Percentiles rank a stretch among this genome's conserved stretches.
Evolutionary conservation across 2,113 vertebrate genomes (phyloP).

Genomic region (Zeus faber): DNA sequence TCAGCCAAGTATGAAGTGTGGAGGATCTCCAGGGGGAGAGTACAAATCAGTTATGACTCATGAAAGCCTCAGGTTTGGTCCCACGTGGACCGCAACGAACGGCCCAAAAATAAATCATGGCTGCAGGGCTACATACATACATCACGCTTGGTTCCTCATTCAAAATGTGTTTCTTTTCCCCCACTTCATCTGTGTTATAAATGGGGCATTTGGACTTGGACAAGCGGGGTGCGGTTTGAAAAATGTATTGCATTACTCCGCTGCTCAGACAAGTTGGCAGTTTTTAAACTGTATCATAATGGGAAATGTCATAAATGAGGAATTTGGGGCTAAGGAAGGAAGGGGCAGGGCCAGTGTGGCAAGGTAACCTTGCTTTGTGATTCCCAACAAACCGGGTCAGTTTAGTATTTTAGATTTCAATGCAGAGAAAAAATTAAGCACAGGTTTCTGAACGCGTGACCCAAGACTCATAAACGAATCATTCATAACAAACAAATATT

Average conservation of each 20-base stretch:
- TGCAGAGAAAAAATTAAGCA: too few relatives aligned
- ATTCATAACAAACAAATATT: too few relatives aligned
- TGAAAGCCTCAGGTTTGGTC: constrained; percentile 45
- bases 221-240: constrained; percentile 47
- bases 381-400: too few relatives aligned
- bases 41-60: constrained; percentile 62
- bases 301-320: constrained; percentile 40
- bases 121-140: constrained; percentile 42
- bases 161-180: constrained; percentile 61
- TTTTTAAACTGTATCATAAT: constrained; percentile 50
- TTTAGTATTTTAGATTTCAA: too few relatives aligned
- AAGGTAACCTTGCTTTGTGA: constrained; percentile 14
- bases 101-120: constrained; percentile 61
- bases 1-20: constrained; percentile 37
- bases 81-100: constrained; percentile 36
- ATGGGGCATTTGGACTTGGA: constrained; percentile 53
- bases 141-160: constrained; percentile 58
- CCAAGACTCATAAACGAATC: too few relatives aligned
- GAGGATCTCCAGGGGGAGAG: constrained; percentile 45
- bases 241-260: constrained; percentile 57
- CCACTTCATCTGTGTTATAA: constrained; percentile 52
- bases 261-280: constrained; percentile 48
- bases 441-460: too few relatives aligned
- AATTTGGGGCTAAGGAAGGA: constrained; percentile 29
- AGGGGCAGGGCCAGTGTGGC: constrained; percentile 20